These are phyloP conservation scores for Gallinago jamesoni DNA, from an alignment of 2,113 vertebrate genomes.

Conservation along the genomic window DNA sequence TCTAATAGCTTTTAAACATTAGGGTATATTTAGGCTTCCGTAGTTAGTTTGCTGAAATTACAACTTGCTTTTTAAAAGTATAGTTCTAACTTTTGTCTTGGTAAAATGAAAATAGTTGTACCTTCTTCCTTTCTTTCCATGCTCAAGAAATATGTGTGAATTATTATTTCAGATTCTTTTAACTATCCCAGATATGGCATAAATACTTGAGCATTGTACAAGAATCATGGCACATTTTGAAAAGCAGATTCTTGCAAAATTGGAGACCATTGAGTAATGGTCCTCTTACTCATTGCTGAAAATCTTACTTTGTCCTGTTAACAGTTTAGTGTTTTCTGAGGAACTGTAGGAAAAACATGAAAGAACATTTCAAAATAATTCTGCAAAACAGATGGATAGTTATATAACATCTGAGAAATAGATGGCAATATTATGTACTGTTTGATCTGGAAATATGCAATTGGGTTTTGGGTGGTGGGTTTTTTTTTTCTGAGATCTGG, in stretches of 20 bases:
- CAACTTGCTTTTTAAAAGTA: neutral
- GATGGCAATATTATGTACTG: fast-evolving
- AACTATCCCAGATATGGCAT: neutral
- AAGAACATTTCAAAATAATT: neutral
- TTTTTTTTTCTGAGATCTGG: no score
- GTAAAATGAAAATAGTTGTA: neutral
- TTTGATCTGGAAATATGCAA: neutral
- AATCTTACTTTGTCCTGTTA: neutral
- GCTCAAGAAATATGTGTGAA: neutral
- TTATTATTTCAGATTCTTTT: neutral
- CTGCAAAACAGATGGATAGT: neutral
- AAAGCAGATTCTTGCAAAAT: neutral
- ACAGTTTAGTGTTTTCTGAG: neutral
- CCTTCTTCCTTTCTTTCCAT: neutral
- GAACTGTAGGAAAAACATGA: neutral
- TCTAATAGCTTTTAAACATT: neutral
- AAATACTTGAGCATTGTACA: neutral
- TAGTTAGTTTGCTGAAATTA: neutral
- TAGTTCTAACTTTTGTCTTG: neutral
- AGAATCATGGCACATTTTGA: neutral
- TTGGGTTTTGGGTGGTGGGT: no score
- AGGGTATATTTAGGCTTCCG: neutral
- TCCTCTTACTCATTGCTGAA: neutral
- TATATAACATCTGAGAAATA: neutral
- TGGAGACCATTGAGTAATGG: neutral